Evolutionary conservation across 2,113 vertebrate genomes (phyloP), one percentile per base, ranked within the genome.

Genomic region (Cricetomys ansorgei): DNA sequence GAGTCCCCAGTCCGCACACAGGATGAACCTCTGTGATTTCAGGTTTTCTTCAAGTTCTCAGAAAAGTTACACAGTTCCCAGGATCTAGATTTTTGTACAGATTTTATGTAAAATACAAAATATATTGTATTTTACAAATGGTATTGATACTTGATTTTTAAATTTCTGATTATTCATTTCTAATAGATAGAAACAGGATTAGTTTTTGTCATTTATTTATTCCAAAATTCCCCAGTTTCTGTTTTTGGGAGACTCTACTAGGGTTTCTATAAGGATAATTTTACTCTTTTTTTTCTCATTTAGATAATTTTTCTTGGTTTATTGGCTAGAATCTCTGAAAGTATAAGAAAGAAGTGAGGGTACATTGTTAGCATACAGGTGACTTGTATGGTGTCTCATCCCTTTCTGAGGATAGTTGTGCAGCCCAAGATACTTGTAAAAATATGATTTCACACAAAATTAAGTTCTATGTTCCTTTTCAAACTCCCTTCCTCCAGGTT

Each of bases 401-500:
- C 11, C 12, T 17, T 3, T 3, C 11, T 0, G 43, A n/a, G 1
- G 0, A 3, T 17, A 23, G 23, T 1, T 27, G 2, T 5, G 17
- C 69, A 40, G n/a, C 40, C 40, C 12, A n/a, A n/a, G 29, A 12
- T 3, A 40, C 50, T 1, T 2, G 7, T 76, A 55, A 59, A 12
- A 40, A 45, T 31, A 29, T 2, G 2, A 2, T 6, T 37, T 55
- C 10, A 45, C 13, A 43, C 48, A 67, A 21, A 75, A 7, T 73
- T 3, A 6, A 10, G 3, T 21, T 10, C 4, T 34, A 21, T 19
- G 7, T 77, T 64, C 37, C n/a, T 8, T 23, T 62, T 17, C 37
- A 13, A 23, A 11, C 16, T 10, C 23, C 0, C 0, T 23, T 43
- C n/a, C 34, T 27, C 9, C 9, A 3, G 7, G 8, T 4, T 5